Conservation (phyloP, 1,140 invertebrate genomes). For the Cheumatopsyche charites region DNA sequence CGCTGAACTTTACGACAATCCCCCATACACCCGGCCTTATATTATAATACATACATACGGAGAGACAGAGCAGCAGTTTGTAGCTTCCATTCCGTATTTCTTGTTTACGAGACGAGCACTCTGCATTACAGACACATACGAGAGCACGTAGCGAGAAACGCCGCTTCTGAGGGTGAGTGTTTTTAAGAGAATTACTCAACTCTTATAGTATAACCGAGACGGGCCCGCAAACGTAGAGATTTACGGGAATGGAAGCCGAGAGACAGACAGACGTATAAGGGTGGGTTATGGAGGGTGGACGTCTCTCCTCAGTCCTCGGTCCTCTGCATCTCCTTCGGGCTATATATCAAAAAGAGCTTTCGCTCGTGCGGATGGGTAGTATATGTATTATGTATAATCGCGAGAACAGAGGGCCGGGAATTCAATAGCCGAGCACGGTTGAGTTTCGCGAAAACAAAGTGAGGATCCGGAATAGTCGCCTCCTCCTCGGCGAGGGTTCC, state of each 20-base stretch:
- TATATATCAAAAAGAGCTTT: slow-evolving; percentile 39
- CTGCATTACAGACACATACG: background rate
- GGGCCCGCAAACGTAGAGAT: slow-evolving; percentile 20
- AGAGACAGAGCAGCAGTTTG: background rate
- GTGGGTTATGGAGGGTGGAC: slow-evolving; percentile 1
- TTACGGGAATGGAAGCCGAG: slow-evolving; percentile 8
- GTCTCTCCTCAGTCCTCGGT: background rate
- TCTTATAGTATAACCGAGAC: slow-evolving; percentile 33
- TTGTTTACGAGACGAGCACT: background rate
- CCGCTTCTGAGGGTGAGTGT: slow-evolving; percentile 21
- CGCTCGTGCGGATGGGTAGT: slow-evolving; percentile 8
- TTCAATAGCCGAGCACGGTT: slow-evolving; percentile 40
- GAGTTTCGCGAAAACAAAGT: slow-evolving; percentile 46
- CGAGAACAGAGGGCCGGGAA: slow-evolving; percentile 28
- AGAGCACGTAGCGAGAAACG: background rate
- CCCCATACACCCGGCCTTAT: background rate
- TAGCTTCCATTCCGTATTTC: background rate
- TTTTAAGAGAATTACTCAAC: slow-evolving; percentile 42
- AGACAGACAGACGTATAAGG: slow-evolving; percentile 18
- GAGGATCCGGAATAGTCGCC: slow-evolving; percentile 33
- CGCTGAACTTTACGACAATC: slow-evolving; percentile 6
- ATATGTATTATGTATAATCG: background rate
- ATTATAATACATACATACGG: no score
- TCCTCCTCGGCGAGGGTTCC: slow-evolving; percentile 5
- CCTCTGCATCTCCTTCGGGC: slow-evolving; percentile 10